Evolutionary conservation across 2,113 vertebrate species (phyloP), one percentile per base, ranked within the genome.

Genomic region (Crotophaga sulcirostris): DNA sequence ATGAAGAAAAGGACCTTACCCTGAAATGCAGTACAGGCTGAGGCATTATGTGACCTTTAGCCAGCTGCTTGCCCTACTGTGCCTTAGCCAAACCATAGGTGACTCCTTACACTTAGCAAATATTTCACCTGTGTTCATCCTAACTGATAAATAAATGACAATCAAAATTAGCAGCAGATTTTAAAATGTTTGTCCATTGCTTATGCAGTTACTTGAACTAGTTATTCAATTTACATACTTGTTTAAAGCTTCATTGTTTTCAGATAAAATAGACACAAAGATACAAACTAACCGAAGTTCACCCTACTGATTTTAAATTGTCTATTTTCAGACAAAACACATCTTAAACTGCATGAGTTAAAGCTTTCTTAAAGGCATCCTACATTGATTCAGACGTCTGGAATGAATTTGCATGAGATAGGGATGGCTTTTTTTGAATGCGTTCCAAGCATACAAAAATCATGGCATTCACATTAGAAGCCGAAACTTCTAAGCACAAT

Each of bases 331-430:
- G 55, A 67, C 11, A 59, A 88, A 89, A 67, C 28, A 15, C 7
- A 26, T n/a, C 17, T 49, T 64, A 51, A 45, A 74, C 13, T 33
- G 8, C 13, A 44, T 6, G 28, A 85, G 20, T 60, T 54, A 51
- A 82, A 81, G 34, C 25, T 29, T 59, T 59, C n/a, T 56, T 73
- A 40, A 74, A 70, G 21, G 38, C 59, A 68, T 36, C 89, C 60
- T 72, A 34, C 11, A 28, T 14, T 13, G 55, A 77, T 33, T 86
- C 47, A 47, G 28, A 92, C 26, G 20, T 42, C 55, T 62, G 58
- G 86, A 83, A 70, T 31, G 7, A 87, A 89, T 91, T 89, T 89
- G 29, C 66, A 60, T 81, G 51, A 72, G 38, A 94, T 92, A 93
- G 13, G 40, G 38, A 58, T 59, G 33, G 28, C 0, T 1, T 9